Evolutionary conservation across 2,888 invertebrate genomes (phyloP), one percentile per base, ranked within the genome.

Genomic region (Pyralis farinalis): DNA sequence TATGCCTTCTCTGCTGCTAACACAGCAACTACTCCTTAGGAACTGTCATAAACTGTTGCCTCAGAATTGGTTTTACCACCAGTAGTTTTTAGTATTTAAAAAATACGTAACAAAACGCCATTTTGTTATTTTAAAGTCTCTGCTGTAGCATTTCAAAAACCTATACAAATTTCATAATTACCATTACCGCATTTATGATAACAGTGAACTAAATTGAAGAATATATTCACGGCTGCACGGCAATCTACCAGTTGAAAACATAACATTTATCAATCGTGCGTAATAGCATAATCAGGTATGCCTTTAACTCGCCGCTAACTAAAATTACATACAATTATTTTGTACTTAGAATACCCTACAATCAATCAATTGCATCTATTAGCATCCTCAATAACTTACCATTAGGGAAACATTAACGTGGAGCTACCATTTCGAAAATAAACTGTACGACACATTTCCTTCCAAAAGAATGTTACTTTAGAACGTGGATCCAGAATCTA

Each of bases 401-500:
- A 16, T 16, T 2, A 16, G 16, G 3, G 16, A 2, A 16, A 3
- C 16, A 16, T 16, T 16, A 16, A 2, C 16, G 16, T 16, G 2
- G 16, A 44, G 38, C 30, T 44, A 21, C 40, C n/a, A n/a, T n/a
- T n/a, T n/a, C n/a, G 33, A 33, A 33, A 16, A 37, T 37, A 39
- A 52, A 35, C 42, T 72, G 69, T 59, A 72, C 58, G 54, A 55
- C 56, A 51, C 42, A 49, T 67, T 74, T 82, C 75, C 76, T 67
- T 69, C 59, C 63, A 42, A 49, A 46, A 40, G 27, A 45, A 53
- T 46, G 49, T 56, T 47, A 53, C 52, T 65, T 71, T 52, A 64
- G 69, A 71, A 60, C 51, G 71, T 79, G 83, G 82, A 82, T 79
- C 77, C 73, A 37, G 82, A 75, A 75, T 76, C 47, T 6, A 75